Conservation (phyloP, 2,888 invertebrate species). For the Coecobrya sp. region DNA sequence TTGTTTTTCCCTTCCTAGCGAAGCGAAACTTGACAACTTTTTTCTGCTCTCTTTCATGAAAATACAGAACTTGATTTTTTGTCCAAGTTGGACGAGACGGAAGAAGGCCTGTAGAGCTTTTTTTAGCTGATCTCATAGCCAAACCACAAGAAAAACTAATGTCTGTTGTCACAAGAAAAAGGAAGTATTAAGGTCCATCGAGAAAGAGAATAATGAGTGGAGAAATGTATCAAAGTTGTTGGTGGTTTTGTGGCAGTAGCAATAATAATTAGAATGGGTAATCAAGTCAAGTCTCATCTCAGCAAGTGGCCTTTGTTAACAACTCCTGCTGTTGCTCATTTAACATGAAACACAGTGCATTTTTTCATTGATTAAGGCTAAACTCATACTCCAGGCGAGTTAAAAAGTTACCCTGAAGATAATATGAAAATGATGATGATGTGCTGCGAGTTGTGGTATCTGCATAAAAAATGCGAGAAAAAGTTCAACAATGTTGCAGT, state of each 20-base stretch:
- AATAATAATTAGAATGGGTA: not conserved
- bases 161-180: not conserved
- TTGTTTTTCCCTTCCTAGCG: not conserved
- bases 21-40: not conserved
- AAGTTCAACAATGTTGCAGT: conserved; percentile 1
- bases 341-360: no score
- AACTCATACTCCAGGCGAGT: no score
- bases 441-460: not conserved
- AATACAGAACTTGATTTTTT: not conserved
- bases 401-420: not conserved
- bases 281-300: not conserved
- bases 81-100: not conserved
- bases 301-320: conserved; percentile 11
- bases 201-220: not conserved
- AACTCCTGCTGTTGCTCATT: not conserved
- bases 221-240: not conserved
- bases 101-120: not conserved
- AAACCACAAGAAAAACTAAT: not conserved
- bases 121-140: not conserved
- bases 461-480: not conserved
- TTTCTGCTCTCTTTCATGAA: not conserved
- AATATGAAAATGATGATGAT: not conserved
- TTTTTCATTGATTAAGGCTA: no score
- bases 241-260: not conserved
- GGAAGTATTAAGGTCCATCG: not conserved